These are phyloP conservation scores for Leucopternis melanops DNA, from an alignment of 2,113 vertebrate genomes.

Conservation along the genomic window DNA sequence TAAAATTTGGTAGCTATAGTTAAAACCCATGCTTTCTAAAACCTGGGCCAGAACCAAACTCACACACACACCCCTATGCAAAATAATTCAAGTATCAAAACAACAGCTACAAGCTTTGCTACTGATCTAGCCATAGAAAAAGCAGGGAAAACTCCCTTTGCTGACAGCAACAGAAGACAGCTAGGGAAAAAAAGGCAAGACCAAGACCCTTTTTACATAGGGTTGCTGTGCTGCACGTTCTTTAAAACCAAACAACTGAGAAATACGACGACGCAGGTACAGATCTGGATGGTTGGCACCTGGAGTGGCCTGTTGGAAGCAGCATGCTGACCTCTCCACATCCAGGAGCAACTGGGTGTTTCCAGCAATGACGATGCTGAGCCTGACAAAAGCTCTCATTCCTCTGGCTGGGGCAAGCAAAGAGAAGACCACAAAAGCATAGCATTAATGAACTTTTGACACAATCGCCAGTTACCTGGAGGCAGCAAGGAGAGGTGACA, in stretches of 20 bases:
- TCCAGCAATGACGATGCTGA: background rate
- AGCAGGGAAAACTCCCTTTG: background rate
- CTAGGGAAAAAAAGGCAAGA: background rate
- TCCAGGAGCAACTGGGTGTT: background rate
- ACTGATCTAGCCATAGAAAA: background rate
- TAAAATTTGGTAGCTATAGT: background rate
- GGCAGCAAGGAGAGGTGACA: background rate
- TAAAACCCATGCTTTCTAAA: background rate
- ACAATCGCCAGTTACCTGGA: background rate
- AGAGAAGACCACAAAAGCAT: background rate
- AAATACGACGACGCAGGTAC: background rate
- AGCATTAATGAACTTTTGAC: background rate
- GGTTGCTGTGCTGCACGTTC: background rate
- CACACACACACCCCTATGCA: background rate
- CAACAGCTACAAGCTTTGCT: background rate
- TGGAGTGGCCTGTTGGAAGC: background rate
- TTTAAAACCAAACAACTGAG: background rate
- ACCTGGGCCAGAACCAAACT: background rate
- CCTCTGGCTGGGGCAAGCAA: background rate
- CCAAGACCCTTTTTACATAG: background rate
- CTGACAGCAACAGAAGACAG: background rate
- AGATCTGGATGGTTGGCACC: fast-evolving
- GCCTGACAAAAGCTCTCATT: background rate
- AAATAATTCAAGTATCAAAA: background rate
- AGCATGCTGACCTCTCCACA: background rate